Base-by-base conservation (phyloP, 2,888 invertebrate genomes). In the Rhyacophila evoluta region DNA sequence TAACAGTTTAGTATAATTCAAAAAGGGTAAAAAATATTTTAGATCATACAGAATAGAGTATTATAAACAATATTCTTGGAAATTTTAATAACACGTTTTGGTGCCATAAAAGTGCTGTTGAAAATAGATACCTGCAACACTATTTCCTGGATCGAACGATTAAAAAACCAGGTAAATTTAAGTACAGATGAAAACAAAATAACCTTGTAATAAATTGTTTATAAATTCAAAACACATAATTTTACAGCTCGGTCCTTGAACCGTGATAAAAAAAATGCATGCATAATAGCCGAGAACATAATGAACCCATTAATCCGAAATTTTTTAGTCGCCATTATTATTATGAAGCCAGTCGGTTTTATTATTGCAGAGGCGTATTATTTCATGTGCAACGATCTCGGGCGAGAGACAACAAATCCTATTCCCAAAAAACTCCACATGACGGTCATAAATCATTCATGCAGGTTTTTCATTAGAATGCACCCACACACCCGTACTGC, bases 381-480 rank as follows among this genome's bases (percentile, higher is more conserved):
- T 55, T 55, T 55, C 55, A 55, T 55, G 55, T 55, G 55, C 55
- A 55, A 55, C 55, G 55, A 69, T 28, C 69, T 33, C 29, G 10
- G n/a, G 69, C 69, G 11, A 29, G 69, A n/a, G 33, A n/a, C 28
- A 29, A 29, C 11, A 41, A 41, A 41, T 12, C 69, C 69, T 69
- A 28, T 4, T 33, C 11, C n/a, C n/a, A 11, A 69, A 69, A 69
- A 69, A 69, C 68, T 28, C 55, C 19, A 55, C 55, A 55, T 55
- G 55, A 55, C 55, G 55, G 25, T 55, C 55, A 72, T 72, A 72
- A 72, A 72, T 72, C 72, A 39, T 72, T 29, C 69, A 74, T 77
- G 76, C 75, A 75, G 36, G 55, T 72, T 29, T 74, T 71, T 28
- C 71, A 70, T 15, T 37, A 79, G 70, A 79, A 74, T 77, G 79